Evolutionary conservation across 1,140 invertebrate genomes (phyloP).

Genomic region (Copidosoma floridanum): DNA sequence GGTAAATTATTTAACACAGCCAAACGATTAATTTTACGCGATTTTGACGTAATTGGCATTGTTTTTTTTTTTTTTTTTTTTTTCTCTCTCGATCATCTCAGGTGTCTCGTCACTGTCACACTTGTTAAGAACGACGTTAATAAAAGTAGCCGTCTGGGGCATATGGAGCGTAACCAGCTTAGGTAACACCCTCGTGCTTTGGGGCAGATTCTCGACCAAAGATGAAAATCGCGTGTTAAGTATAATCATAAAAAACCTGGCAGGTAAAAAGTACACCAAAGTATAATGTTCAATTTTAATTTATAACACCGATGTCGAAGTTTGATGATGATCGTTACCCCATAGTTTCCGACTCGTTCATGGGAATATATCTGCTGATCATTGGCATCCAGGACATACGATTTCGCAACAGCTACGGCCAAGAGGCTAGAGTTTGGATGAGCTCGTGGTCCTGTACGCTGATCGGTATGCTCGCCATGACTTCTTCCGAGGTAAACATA

Average conservation of each 20-base stretch:
- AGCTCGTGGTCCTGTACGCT: constrained; percentile 66
- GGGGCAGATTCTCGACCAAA: constrained; percentile 63
- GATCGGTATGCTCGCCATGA: constrained; percentile 67
- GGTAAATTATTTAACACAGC: constrained; percentile 53
- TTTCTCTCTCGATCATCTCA: too few species aligned
- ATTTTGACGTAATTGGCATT: neutral
- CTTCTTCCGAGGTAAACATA: constrained; percentile 64
- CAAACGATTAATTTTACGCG: neutral
- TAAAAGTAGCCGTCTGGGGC: constrained; percentile 72
- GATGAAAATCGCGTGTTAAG: constrained; percentile 63
- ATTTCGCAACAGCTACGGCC: constrained; percentile 66
- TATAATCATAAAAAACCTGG: constrained; percentile 71
- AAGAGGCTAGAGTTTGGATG: constrained; percentile 67
- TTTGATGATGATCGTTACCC: too few species aligned
- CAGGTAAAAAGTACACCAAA: too few species aligned
- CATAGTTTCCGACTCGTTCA: constrained; percentile 73
- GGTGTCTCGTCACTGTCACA: constrained; percentile 68
- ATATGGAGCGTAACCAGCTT: constrained; percentile 66
- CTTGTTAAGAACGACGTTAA: constrained; percentile 62
- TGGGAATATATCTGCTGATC: constrained; percentile 75
- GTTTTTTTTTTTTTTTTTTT: neutral
- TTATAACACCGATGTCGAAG: too few species aligned
- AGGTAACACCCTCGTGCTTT: constrained; percentile 70
- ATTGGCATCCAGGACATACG: constrained; percentile 68
- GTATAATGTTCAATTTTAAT: too few species aligned